Percentiles rank a stretch among this genome's conserved stretches.
Evolutionary conservation across 2,113 vertebrate species (phyloP).

Genomic region (Charadrius vociferus): DNA sequence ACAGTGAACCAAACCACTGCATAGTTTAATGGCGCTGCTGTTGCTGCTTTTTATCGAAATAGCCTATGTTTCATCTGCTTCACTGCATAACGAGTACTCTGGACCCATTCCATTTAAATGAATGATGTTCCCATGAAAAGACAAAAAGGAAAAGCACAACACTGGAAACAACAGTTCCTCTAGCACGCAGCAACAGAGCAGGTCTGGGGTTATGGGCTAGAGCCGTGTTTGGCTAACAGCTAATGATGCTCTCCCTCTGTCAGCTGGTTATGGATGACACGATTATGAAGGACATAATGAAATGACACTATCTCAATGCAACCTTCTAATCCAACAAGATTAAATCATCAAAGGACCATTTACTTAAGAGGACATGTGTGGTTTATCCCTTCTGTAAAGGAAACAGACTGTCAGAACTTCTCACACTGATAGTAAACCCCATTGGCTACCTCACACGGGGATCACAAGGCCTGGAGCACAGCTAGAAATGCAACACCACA

Average conservation of each 20-base stretch:
- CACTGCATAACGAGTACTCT: not conserved
- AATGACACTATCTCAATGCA: not conserved
- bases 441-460: not conserved
- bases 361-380: not conserved
- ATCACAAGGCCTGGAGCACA: constrained; percentile 25
- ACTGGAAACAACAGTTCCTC: not conserved
- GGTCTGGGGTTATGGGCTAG: not conserved
- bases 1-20: not conserved
- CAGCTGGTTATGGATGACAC: constrained; percentile 23
- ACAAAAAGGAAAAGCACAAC: not conserved
- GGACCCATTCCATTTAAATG: not conserved
- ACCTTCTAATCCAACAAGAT: not conserved
- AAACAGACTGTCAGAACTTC: not conserved
- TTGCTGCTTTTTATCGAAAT: not conserved
- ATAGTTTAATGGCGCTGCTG: not conserved
- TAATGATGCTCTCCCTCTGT: constrained; percentile 25
- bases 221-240: constrained; percentile 32
- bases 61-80: constrained; percentile 31
- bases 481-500: constrained; percentile 2
- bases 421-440: not conserved
- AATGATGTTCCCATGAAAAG: not conserved
- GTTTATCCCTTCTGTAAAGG: not conserved
- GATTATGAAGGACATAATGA: constrained; percentile 47
- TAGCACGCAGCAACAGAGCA: not conserved
- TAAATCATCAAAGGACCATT: not conserved